Conservation (phyloP, 2,888 invertebrate genomes). For the Anarsia innoxiella region DNA sequence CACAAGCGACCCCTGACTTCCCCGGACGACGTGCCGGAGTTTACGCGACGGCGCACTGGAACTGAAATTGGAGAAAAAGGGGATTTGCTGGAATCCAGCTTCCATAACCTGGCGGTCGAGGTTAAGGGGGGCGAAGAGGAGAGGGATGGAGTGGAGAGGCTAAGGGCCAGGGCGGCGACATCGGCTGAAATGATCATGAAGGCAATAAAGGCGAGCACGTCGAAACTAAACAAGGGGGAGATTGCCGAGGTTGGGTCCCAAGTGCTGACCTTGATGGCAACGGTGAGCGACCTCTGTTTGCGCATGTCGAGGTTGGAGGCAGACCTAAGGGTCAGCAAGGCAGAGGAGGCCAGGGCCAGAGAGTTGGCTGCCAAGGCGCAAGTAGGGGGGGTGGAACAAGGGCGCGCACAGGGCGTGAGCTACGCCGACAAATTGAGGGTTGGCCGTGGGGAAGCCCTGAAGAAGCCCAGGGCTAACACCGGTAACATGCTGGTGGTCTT, state of each 20-base stretch:
- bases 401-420: too few relatives aligned
- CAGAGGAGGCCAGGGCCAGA: too few relatives aligned
- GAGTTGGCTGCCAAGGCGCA: too few relatives aligned
- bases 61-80: not conserved
- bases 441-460: not conserved
- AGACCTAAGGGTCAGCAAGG: too few relatives aligned
- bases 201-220: not conserved
- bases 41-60: not conserved
- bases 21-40: not conserved
- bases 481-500: not conserved
- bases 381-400: too few relatives aligned
- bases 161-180: not conserved
- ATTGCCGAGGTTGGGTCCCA: not conserved
- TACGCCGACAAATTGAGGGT: not conserved
- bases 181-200: not conserved
- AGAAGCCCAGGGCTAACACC: not conserved
- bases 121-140: not conserved
- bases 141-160: not conserved
- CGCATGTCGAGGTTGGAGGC: too few relatives aligned
- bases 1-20: too few relatives aligned
- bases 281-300: too few relatives aligned
- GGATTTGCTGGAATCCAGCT: not conserved
- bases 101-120: not conserved
- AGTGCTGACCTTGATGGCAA: not conserved
- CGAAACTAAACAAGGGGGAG: not conserved